phyloP scores from a whole-genome alignment of 2,113 vertebrate species.

The Monopterus albus region DNA sequence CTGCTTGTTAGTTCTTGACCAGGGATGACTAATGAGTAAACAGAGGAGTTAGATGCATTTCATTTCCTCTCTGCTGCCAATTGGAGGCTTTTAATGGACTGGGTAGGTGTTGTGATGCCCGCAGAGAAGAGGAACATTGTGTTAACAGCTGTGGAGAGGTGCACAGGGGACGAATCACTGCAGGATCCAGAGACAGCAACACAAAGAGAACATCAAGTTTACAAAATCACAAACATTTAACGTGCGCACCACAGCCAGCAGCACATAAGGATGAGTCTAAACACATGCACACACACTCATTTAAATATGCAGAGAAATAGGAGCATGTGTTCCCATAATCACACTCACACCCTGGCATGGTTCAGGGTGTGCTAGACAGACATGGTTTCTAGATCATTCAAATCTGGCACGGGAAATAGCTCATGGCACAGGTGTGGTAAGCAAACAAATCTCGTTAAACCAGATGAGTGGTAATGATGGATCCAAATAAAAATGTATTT shows the following conservation, averaged over 20 bases:
- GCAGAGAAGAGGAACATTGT: slow-evolving; percentile 69
- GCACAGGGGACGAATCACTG: slow-evolving; percentile 40
- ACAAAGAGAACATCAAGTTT: slow-evolving; percentile 14
- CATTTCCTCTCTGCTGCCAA: slow-evolving; percentile 54
- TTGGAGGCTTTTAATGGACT: slow-evolving; percentile 54
- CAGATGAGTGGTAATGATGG: not conserved
- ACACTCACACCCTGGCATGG: not conserved
- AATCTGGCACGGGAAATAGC: slow-evolving; percentile 18
- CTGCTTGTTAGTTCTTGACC: slow-evolving; percentile 55
- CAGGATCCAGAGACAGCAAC: slow-evolving; percentile 11
- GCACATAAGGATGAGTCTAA: too few relatives aligned
- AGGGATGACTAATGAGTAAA: slow-evolving; percentile 60
- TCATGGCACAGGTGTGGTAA: not conserved
- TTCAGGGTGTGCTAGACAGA: not conserved
- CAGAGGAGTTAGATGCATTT: slow-evolving; percentile 37
- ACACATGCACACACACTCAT: not conserved
- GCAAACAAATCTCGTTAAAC: slow-evolving; percentile 24
- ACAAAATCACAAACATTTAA: not conserved
- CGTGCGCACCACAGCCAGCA: not conserved
- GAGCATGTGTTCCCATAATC: not conserved
- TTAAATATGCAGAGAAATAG: not conserved
- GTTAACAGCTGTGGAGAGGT: slow-evolving; percentile 35
- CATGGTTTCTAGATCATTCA: slow-evolving; percentile 38
- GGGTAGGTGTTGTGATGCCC: slow-evolving; percentile 44
- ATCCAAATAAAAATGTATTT: not conserved